Conservation (phyloP, 2,113 vertebrate species). For the Scalopus aquaticus region DNA sequence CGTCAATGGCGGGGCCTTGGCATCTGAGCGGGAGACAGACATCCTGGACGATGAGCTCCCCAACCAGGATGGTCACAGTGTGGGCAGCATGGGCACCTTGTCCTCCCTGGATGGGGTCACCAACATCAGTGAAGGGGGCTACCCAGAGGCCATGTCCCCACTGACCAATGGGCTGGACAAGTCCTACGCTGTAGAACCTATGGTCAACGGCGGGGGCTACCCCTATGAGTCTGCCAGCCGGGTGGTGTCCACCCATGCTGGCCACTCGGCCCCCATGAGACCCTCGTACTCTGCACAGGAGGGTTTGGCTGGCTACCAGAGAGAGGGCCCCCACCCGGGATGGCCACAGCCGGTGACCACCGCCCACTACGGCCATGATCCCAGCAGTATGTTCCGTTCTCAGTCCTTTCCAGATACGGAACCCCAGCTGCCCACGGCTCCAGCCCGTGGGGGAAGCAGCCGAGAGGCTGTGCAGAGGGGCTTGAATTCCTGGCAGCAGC, state of each 20-base stretch:
- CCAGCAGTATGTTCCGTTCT: constrained; percentile 88
- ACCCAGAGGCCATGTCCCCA: constrained; percentile 82
- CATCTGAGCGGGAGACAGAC: constrained; percentile 94
- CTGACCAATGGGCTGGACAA: constrained; percentile 87
- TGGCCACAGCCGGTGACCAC: constrained; percentile 81
- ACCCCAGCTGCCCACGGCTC: constrained; percentile 89
- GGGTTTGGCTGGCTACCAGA: constrained; percentile 83
- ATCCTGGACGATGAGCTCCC: constrained; percentile 98
- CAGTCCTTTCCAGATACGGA: constrained; percentile 90
- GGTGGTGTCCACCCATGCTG: constrained; percentile 66
- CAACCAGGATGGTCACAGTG: constrained; percentile 94
- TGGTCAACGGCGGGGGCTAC: constrained; percentile 89
- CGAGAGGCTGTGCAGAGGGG: constrained; percentile 96
- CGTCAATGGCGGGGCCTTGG: constrained; percentile 88
- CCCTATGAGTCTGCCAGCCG: constrained; percentile 80
- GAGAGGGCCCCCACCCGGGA: constrained; percentile 57
- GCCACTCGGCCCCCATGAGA: constrained; percentile 79
- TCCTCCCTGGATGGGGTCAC: constrained; percentile 92
- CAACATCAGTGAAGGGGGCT: constrained; percentile 87
- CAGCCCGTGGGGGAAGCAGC: constrained; percentile 94
- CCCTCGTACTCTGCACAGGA: constrained; percentile 89
- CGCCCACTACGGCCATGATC: constrained; percentile 79
- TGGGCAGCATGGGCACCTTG: constrained; percentile 95
- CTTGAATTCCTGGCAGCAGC: constrained; percentile 95
- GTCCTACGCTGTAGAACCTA: constrained; percentile 80